Conservation (phyloP, 2,888 invertebrate species). For the Stegophylla sp. region DNA sequence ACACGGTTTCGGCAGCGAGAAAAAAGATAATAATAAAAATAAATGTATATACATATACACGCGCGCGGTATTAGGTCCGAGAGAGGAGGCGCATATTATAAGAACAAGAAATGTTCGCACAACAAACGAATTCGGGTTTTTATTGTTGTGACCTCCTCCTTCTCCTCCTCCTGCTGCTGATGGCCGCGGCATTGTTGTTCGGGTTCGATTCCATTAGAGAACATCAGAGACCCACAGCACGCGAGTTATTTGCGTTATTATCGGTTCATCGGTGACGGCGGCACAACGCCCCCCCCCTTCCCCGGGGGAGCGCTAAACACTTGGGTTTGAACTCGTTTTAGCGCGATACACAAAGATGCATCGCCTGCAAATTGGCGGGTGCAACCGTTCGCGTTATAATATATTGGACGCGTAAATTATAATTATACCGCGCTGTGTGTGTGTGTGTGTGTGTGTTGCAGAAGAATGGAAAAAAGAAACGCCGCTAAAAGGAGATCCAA, state of each 20-base stretch:
- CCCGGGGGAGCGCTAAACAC: conserved; percentile 39
- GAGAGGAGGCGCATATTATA: background rate
- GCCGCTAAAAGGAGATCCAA: background rate
- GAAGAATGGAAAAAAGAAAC: background rate
- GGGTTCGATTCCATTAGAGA: conserved; percentile 40
- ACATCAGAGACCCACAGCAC: conserved; percentile 11
- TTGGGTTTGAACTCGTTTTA: conserved; percentile 33
- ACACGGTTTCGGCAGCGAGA: conserved; percentile 15
- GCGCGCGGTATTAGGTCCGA: background rate
- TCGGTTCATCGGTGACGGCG: conserved; percentile 46
- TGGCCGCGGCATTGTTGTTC: background rate
- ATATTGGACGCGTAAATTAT: background rate
- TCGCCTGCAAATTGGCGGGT: conserved; percentile 48
- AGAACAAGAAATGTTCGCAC: conserved; percentile 40
- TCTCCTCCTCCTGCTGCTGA: background rate
- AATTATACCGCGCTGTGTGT: background rate
- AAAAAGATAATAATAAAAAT: conserved; percentile 19
- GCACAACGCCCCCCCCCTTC: background rate
- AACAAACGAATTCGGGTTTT: conserved; percentile 34
- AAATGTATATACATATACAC: background rate
- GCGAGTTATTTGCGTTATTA: conserved; percentile 53
- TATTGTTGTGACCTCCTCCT: conserved; percentile 35
- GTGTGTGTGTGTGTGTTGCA: background rate
- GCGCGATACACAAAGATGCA: conserved; percentile 30
- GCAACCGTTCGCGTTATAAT: conserved; percentile 31